Evolutionary conservation across 2,888 invertebrate genomes (phyloP), one percentile per base, ranked within the genome.

Genomic region (Zaprionus obscuricornis): DNA sequence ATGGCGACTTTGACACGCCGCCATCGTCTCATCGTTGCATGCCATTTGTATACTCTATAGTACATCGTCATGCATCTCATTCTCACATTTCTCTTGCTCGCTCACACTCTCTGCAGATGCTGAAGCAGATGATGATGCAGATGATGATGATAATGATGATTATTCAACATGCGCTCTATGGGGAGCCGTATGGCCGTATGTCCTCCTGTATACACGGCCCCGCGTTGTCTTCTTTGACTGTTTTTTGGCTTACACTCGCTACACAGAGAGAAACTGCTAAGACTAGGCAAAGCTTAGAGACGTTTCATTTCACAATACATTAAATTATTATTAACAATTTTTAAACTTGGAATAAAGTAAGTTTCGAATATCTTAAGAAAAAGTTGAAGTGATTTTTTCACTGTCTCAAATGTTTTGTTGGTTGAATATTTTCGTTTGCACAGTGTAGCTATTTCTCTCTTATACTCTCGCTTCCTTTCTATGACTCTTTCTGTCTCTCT

Each of bases 101-200:
- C 13, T 27, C 17, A 18, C 43, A 29, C 56, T 26, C 58, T 47
- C 66, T 57, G 10, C 14, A n/a, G 27, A 13, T 24, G 26, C 18
- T 43, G 66, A 29, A 52, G 39, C 52, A 4, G 47, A 40, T 51
- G 27, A 34, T 18, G 52, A 49, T 47, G 17, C 17, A 29, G 64
- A 45, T 66, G 65, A 54, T 59, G 66, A 59, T 66, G 65, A 54
- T 59, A 65, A 59, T 67, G 79, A 87, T 88, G 87, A 88, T 87
- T 88, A 87, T 88, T 86, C 88, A 88, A 87, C 88, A 87, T 78
- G 66, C 76, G 67, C 78, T 86, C 87, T 79, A 57, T 71, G 46
- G 87, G 87, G 87, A 88, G 73, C 54, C 75, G 59, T 76, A 78
- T 74, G 78, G 55, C 70, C 68, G 29, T 51, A 33, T 55, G n/a